Base-by-base conservation (phyloP, 2,113 vertebrate genomes). In the Phaethornis superciliosus region DNA sequence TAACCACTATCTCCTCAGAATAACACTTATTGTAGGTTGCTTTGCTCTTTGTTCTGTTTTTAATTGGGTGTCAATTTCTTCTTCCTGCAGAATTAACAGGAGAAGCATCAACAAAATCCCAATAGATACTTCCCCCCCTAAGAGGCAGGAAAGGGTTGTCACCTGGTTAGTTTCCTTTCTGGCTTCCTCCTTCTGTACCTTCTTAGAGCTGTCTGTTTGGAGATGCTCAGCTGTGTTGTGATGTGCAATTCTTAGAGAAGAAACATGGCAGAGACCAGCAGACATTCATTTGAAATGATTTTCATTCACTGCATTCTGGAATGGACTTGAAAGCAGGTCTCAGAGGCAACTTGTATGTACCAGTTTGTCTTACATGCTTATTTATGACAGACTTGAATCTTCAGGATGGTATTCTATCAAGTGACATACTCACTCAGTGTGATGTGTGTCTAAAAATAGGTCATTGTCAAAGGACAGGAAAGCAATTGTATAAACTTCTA, bases 271-370 rank as follows among this genome's bases (percentile, higher is more conserved):
- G 90, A 84, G 80, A 97, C 97, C 96, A 96, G 95, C 90, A 96
- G 96, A 95, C 95, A 60, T 96, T 97, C 96, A 97, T 97, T 96
- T 96, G 95, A 97, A 96, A 97, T 97, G 94, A 97, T 97, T 96
- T 97, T 95, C 94, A 96, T 94, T 95, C 94, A 67, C 81, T 94
- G 81, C 82, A 35, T 95, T 96, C 92, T 92, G 83, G 95, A 97
- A 97, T 95, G 94, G 97, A 97, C 94, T 95, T 97, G 96, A 96
- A 97, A 97, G 96, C 96, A 96, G 97, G 96, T 97, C 97, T 97
- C 94, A 97, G 91, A 97, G 97, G 97, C 97, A 97, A 96, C 95
- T 96, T 96, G 94, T 85, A 85, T 70, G 69, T 95, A 97, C 97
- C 97, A 97, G 97, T 96, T 96, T 94, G 96, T 93, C 92, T 94